Base-by-base conservation (phyloP, 2,113 vertebrate species). In the Saguinus midas region DNA sequence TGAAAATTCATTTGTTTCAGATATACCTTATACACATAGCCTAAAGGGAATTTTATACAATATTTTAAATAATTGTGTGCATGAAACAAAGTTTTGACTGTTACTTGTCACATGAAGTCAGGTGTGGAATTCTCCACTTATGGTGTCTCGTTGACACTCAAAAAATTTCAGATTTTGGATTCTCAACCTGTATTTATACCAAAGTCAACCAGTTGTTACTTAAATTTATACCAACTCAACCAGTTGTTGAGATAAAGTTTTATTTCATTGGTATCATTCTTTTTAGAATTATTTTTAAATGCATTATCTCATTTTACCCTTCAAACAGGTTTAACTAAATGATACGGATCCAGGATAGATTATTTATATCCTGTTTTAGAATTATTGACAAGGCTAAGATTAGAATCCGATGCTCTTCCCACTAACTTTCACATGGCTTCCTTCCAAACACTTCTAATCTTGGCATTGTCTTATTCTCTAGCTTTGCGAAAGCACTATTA, bases 381-480 rank as follows among this genome's bases (percentile, higher is more conserved):
- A 89, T 95, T 84, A 58, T 32, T 37, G n/a, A 8, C 48, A 81
- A 66, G 18, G 25, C 35, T 91, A 68, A 92, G 86, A 83, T 76
- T 57, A 23, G 21, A 86, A 66, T 64, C 79, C 14, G n/a, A 1
- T 7, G 8, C 45, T 64, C 11, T 79, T 78, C 84, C 40, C n/a
- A 35, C 12, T 78, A 72, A 57, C 43, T 16, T 78, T 78, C 61
- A 50, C 25, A 37, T 50, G 66, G 52, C 78, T 96, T 95, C 73
- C 94, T 91, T 92, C 61, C 61, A 35, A 90, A 95, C 20, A 25
- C 11, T 91, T 89, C 14, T n/a, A 58, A 64, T 95, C 50, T 88
- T 96, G 68, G 73, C 48, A 64, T 80, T 86, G 81, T 91, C 57
- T 40, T 58, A 45, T 92, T 90, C 35, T 37, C 13, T 8, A n/a